Conservation (phyloP, 2,113 vertebrate genomes). For the Cottus gobio region DNA sequence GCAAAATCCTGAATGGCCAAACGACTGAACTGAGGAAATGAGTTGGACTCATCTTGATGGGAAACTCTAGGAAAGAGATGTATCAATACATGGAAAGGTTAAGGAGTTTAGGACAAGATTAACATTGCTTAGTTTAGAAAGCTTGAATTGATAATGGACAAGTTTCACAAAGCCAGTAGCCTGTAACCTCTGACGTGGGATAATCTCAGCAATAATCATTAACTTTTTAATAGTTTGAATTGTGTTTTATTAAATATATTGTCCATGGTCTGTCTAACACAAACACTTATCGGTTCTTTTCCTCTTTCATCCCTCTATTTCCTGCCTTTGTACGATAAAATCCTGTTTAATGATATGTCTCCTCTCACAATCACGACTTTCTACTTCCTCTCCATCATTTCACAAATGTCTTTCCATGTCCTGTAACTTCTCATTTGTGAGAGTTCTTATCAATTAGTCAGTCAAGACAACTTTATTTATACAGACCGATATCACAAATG, state of each 20-base stretch:
- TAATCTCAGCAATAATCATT: neutral
- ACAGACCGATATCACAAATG: too few relatives aligned
- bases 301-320: neutral
- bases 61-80: neutral
- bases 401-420: neutral
- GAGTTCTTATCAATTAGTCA: neutral
- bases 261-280: neutral
- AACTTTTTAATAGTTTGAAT: neutral
- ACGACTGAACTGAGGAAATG: conserved; percentile 8
- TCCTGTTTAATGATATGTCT: neutral
- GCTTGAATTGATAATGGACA: neutral
- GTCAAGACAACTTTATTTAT: too few relatives aligned
- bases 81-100: neutral
- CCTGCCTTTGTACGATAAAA: neutral
- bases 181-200: neutral
- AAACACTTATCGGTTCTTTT: neutral
- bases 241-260: neutral
- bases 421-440: neutral
- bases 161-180: neutral
- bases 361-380: neutral
- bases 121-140: neutral
- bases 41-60: neutral
- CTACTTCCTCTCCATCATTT: neutral
- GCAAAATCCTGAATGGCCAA: conserved; percentile 11
- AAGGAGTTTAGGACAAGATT: neutral